A percentile compares a stretch with the other conserved stretches of the same genome.
Conservation (phyloP, 2,797 vertebrate species). For the Euthynnus affinis region DNA sequence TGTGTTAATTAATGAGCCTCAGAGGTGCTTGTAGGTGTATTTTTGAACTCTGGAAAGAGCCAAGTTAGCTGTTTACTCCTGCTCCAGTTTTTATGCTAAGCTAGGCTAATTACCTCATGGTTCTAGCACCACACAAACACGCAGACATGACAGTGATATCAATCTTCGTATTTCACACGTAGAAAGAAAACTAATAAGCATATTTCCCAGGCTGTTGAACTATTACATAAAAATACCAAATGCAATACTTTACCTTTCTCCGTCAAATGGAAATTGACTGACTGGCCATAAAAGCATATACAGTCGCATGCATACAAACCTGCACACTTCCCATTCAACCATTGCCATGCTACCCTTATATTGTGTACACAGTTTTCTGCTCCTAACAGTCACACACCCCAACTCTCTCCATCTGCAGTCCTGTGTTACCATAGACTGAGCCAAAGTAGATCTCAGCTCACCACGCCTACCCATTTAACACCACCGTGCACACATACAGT, state of each 20-base stretch:
- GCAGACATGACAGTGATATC: background rate
- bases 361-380: conserved; percentile 42
- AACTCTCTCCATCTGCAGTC: conserved; percentile 53
- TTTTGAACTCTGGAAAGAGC: no score
- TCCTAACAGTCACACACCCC: conserved; percentile 38
- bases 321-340: conserved; percentile 34
- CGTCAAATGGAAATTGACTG: background rate
- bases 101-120: background rate
- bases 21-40: background rate
- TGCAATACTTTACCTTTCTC: background rate
- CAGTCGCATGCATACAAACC: conserved; percentile 13
- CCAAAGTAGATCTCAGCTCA: conserved; percentile 44
- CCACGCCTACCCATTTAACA: conserved; percentile 64
- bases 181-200: background rate
- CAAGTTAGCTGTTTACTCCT: no score
- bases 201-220: background rate
- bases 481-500: conserved; percentile 17
- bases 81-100: no score
- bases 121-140: background rate
- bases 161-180: background rate
- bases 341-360: conserved; percentile 24
- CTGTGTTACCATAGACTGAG: conserved; percentile 61
- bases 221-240: background rate
- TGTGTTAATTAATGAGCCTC: conserved; percentile 1
- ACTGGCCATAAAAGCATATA: conserved; percentile 1